These are phyloP conservation scores for Drosophila neocordata DNA, from an alignment of 1,140 invertebrate species.

Conservation along the genomic window DNA sequence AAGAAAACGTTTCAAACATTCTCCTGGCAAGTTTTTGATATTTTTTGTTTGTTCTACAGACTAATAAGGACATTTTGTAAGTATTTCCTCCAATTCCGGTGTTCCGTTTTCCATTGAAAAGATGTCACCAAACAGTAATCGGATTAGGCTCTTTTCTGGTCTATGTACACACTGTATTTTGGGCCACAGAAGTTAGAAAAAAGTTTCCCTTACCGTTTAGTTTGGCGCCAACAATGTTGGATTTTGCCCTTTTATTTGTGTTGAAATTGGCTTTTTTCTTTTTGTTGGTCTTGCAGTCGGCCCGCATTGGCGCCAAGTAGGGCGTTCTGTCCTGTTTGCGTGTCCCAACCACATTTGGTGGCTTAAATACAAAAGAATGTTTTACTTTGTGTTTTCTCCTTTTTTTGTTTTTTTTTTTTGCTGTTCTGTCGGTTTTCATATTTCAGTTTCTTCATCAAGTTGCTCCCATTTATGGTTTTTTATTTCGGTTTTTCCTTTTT, in stretches of 20 bases:
- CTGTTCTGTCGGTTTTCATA: neutral
- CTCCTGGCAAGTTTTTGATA: too few relatives aligned
- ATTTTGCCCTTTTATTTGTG: constrained; percentile 4
- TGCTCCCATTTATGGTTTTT: constrained; percentile 2
- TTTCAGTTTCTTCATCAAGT: neutral
- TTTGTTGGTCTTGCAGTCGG: constrained; percentile 34
- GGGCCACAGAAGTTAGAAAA: neutral
- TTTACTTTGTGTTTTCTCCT: constrained; percentile 10
- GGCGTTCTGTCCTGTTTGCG: constrained; percentile 52
- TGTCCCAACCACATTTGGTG: constrained; percentile 66
- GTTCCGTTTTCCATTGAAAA: neutral
- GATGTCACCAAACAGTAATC: neutral
- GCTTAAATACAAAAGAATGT: constrained; percentile 20
- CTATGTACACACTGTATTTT: neutral
- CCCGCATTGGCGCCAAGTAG: constrained; percentile 68
- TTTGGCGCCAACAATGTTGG: constrained; percentile 58
- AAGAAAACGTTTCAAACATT: too few relatives aligned
- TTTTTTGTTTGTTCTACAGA: too few relatives aligned
- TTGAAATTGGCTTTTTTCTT: constrained; percentile 13
- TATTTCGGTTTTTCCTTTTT: neutral
- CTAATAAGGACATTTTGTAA: too few relatives aligned
- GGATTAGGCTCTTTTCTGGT: neutral
- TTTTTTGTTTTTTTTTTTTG: constrained; percentile 1
- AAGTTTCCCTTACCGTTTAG: constrained; percentile 6
- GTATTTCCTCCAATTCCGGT: too few relatives aligned